Evolutionary conservation across 2,888 invertebrate species (phyloP), one percentile per base, ranked within the genome.

Genomic region (Suillia variegata): DNA sequence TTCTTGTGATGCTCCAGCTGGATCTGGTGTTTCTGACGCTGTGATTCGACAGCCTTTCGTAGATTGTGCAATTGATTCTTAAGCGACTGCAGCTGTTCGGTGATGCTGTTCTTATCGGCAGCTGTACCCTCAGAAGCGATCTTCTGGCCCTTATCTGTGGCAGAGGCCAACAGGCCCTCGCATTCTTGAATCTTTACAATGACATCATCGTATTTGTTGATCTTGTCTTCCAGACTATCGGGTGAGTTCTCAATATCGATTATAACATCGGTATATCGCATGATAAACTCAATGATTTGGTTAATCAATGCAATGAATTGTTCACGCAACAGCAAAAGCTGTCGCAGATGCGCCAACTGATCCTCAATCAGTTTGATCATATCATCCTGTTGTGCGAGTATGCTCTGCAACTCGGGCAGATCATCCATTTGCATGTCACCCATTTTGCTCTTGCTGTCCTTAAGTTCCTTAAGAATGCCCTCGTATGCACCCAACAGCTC

Each of bases 81-180:
- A 18, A 96, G 79, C 0, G 91, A 90, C 72, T 95, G 94, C 20
- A 96, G 78, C 69, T 95, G 90, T 76, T 94, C 93, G 1, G 93
- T 94, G 5, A 96, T 90, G 67, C 89, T 89, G 70, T 95, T 95
- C 70, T 92, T 87, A 70, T 96, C 96, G 17, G 91, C 90, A 0
- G 92, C 89, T 2, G 93, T 90, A 45, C 95, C 94, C 82, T 96
- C 96, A 0, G 91, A 90, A 0, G 94, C 94, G 31, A 97, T 96
- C 79, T 94, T 93, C 74, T 94, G 93, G 0, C 96, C 96, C 78
- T 96, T 96, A 75, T 96, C 96, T 13, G 89, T 89, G 0, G 96
- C 94, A 4, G 92, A 89, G 0, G 94, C 92, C 8, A 96, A 82
- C 33, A 91, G 84, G 10, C 94, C 95, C 80, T 96, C 96, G 77